Conservation (phyloP, 2,797 vertebrate genomes). For the Propithecus perrieri region DNA sequence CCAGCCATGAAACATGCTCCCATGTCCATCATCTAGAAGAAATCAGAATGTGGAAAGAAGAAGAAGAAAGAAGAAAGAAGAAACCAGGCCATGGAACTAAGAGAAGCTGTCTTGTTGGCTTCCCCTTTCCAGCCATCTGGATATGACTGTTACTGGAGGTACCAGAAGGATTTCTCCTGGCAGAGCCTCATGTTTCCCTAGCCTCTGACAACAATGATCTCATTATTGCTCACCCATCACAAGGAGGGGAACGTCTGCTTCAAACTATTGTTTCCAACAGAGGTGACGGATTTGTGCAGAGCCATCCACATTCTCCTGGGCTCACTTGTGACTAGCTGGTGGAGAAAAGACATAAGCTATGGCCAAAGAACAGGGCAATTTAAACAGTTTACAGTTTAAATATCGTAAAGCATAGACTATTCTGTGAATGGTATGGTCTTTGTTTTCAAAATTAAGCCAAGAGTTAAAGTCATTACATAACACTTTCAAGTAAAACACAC, state of each 20-base stretch:
- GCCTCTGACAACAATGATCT: background rate
- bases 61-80: no score
- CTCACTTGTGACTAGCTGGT: background rate
- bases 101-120: background rate
- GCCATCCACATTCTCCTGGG: background rate
- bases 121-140: background rate
- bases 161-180: background rate
- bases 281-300: background rate
- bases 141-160: background rate
- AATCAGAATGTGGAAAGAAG: background rate
- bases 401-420: background rate
- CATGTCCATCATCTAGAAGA: background rate
- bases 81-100: background rate
- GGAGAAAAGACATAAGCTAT: background rate
- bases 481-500: background rate
- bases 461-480: background rate
- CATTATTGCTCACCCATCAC: background rate
- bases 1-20: background rate
- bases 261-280: background rate
- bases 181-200: background rate
- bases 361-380: background rate
- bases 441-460: conserved; percentile 17
- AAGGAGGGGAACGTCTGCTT: background rate
- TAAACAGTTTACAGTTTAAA: background rate
- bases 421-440: background rate